phyloP scores from a whole-genome alignment of 2,113 vertebrate genomes.

The Oreochromis tanganicae region DNA sequence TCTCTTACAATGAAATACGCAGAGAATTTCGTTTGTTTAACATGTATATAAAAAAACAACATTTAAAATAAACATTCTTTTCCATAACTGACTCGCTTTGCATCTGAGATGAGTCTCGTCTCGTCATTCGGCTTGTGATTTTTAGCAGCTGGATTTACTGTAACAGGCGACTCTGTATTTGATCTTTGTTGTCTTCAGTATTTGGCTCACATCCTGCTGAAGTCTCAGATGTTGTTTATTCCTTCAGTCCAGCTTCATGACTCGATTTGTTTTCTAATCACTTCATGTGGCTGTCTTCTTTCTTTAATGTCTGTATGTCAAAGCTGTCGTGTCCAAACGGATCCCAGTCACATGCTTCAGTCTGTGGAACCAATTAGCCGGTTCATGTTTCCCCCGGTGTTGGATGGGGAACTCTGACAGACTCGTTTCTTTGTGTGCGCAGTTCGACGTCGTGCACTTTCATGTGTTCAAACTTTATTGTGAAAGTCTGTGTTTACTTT shows the following conservation, averaged over 20 bases:
- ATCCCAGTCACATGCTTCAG: neutral
- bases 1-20: neutral
- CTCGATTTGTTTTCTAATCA: fast-evolving
- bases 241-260: neutral
- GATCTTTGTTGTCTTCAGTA: neutral
- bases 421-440: neutral
- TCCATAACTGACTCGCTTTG: neutral
- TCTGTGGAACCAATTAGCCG: fast-evolving
- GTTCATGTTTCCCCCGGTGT: neutral
- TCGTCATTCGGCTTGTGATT: neutral
- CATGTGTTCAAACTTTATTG: neutral
- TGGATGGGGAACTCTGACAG: fast-evolving
- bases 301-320: neutral
- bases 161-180: neutral
- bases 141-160: neutral
- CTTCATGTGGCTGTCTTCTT: neutral
- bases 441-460: neutral
- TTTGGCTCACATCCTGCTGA: neutral
- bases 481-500: neutral
- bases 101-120: neutral
- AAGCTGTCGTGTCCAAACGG: neutral
- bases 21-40: neutral
- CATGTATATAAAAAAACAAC: neutral
- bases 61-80: neutral
- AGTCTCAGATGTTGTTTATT: neutral